Evolutionary conservation across 2,113 vertebrate species (phyloP), one percentile per base, ranked within the genome.

Genomic region (Spea multiplicata): DNA sequence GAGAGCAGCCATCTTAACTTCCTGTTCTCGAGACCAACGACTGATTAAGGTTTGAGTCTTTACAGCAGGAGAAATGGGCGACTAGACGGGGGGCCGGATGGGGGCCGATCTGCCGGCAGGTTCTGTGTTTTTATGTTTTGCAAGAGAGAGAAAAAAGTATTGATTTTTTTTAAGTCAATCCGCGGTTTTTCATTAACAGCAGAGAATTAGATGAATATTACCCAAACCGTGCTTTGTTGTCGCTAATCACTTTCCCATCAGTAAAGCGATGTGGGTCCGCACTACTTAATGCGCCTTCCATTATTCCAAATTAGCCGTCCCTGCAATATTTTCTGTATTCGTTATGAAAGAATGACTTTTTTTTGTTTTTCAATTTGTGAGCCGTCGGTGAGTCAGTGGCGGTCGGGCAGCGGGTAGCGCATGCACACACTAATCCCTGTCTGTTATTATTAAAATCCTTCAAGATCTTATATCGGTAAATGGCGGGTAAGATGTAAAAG

Each of bases 281-380:
- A 61, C 64, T 44, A 52, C n/a, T 53, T 66, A 74, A 52, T 52
- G 61, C 14, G n/a, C 8, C 8, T 61, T 12, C 73, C 48, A 74
- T 74, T 74, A 74, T 74, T 74, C 16, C 73, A 74, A 66, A 74
- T 74, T 74, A 74, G 17, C 7, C 61, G 4, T 17, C 59, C 73
- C 73, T 0, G 47, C 73, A 66, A 52, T 74, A 61, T 74, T 66
- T 74, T 66, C 71, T 59, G 12, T 46, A 13, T 57, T 73, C 73
- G 50, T 74, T 74, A 74, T 74, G 59, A 65, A 74, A 52, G 45
- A 74, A 74, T 74, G 44, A 74, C 61, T 65, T 66, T 74, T 55
- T 30, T 30, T 52, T 66, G 16, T 64, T 74, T 66, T 74, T 44
- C 61, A 14, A 66, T 74, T 74, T 65, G 44, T 61, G 13, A 46